A percentile compares a stretch with the other conserved stretches of the same genome.
These are phyloP conservation scores for Phodopus roborovskii DNA, from an alignment of 2,113 vertebrate species.

Conservation along the genomic window DNA sequence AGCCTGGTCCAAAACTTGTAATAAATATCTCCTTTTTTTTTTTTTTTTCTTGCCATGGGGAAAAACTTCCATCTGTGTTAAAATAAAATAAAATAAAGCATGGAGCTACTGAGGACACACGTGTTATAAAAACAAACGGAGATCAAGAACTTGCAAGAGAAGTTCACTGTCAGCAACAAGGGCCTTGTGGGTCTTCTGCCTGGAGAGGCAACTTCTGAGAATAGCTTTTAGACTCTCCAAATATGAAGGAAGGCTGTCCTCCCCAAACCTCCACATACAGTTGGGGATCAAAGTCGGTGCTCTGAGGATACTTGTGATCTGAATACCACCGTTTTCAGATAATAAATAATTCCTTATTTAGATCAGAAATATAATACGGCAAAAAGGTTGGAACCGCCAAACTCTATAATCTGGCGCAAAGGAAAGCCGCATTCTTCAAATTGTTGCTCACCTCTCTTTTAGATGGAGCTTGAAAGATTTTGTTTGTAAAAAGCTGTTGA, in stretches of 20 bases:
- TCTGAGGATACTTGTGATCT: constrained; percentile 44
- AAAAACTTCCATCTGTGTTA: constrained; percentile 55
- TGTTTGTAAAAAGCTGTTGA: constrained; percentile 68
- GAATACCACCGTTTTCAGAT: constrained; percentile 64
- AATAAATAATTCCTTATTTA: constrained; percentile 73
- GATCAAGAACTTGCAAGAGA: constrained; percentile 72
- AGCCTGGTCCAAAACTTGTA: not conserved
- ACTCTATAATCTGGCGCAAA: constrained; percentile 69
- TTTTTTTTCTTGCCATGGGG: not conserved
- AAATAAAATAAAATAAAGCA: constrained; percentile 55
- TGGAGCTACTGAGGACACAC: constrained; percentile 40
- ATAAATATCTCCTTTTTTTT: accelerated
- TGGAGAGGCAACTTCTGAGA: constrained; percentile 69
- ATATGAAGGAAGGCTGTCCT: constrained; percentile 30
- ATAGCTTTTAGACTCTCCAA: constrained; percentile 61
- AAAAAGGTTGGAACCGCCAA: constrained; percentile 59
- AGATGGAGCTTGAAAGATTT: constrained; percentile 66
- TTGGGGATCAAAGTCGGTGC: constrained; percentile 51
- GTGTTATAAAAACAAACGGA: constrained; percentile 40
- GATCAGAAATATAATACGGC: constrained; percentile 63
- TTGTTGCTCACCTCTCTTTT: constrained; percentile 50
- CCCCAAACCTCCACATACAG: constrained; percentile 16
- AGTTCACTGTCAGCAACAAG: constrained; percentile 68
- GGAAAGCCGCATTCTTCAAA: constrained; percentile 60
- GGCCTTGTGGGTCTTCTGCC: constrained; percentile 56